Base-by-base conservation (phyloP, 1,140 invertebrate species). In the Heliconius nattereri region DNA sequence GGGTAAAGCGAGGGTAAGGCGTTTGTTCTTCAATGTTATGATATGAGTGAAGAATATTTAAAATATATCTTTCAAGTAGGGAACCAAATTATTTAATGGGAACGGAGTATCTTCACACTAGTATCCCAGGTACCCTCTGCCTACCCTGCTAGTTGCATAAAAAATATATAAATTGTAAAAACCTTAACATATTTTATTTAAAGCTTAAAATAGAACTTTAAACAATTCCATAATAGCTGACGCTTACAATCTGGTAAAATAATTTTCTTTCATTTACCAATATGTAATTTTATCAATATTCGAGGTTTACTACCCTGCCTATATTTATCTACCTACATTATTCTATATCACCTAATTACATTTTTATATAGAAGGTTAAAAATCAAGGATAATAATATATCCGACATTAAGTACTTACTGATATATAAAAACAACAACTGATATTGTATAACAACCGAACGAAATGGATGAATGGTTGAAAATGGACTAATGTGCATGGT, bases 291-390 rank as follows among this genome's bases (percentile, higher is more conserved):
- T 11, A 66, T 29, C 23, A 26, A 3, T 2, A 13, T 5, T 29
- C 60, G 60, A 66, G 60, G 60, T 66, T 60, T 60, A 60, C 57
- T 60, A 60, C 57, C 57, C 57, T 23, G 9, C 9, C 37, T 40
- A 40, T 40, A 20, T 60, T 0, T n/a, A n/a, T n/a, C n/a, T n/a
- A n/a, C n/a, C n/a, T 23, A 29, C 3, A 3, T 29, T 26, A 60
- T 60, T 60, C 7, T 26, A 9, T 26, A 26, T 26, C 57, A 1
- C 57, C 57, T 23, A 26, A 26, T 60, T 60, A 66, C 11, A 66
- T 66, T 66, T 66, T 66, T 66, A 66, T 8, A 29, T 26, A 11
- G 60, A 29, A 66, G 23, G 60, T 66, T 1, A 3, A 66, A 66
- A 66, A 29, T 9, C 60, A 66, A 66, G 60, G 60, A 66, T 66